phyloP scores from a whole-genome alignment of 2,113 vertebrate species.

The Bungarus multicinctus region DNA sequence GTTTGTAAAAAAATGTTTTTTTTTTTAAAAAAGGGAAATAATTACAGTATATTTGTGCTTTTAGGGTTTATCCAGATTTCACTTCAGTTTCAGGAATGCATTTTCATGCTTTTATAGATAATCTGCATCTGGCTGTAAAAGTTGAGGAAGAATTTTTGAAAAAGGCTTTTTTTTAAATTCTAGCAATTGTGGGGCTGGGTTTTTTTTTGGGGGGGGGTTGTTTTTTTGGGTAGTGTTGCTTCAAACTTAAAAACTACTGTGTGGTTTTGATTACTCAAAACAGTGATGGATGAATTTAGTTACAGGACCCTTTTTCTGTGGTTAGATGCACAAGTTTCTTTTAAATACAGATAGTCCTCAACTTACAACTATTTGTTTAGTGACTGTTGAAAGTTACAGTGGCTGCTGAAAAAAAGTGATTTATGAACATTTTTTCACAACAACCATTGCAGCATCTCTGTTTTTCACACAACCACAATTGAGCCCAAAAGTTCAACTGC shows the following conservation, averaged over 20 bases:
- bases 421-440: too few relatives aligned
- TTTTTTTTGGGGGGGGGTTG: constrained; percentile 17
- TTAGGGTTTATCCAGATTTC: constrained; percentile 35
- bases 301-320: neutral
- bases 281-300: too few relatives aligned
- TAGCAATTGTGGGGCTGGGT: neutral
- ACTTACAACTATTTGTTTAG: neutral
- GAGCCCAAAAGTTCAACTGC: too few relatives aligned
- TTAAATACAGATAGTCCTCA: neutral
- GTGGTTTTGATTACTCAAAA: neutral
- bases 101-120: neutral
- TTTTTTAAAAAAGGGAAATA: constrained; percentile 5
- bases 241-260: neutral
- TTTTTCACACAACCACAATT: too few relatives aligned
- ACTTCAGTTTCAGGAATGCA: constrained; percentile 23
- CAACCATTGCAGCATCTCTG: too few relatives aligned
- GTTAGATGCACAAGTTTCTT: neutral
- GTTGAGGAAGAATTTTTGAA: constrained; percentile 7
- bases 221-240: neutral
- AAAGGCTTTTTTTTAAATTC: constrained; percentile 17
- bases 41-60: constrained; percentile 18
- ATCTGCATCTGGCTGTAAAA: neutral
- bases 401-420: neutral
- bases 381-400: neutral
- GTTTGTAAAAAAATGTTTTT: neutral